Conservation (phyloP, 2,797 vertebrate genomes). For the Borostomias antarcticus region DNA sequence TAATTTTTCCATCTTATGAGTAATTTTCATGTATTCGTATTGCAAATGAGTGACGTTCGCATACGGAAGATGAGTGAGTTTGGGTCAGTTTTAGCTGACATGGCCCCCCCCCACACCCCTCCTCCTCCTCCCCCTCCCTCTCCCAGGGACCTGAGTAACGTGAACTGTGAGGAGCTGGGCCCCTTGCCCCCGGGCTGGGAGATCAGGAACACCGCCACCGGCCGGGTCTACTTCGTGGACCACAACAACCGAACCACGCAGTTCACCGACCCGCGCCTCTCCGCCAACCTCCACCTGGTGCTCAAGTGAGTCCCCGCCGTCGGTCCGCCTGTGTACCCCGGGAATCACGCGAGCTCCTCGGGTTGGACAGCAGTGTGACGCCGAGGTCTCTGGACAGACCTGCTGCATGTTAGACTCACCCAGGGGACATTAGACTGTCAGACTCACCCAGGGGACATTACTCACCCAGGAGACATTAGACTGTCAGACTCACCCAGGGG, state of each 20-base stretch:
- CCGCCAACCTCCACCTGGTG: slow-evolving; percentile 93
- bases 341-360: no score
- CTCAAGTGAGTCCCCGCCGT: slow-evolving; percentile 84
- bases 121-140: slow-evolving; percentile 40
- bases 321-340: not conserved
- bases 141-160: slow-evolving; percentile 93
- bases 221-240: slow-evolving; percentile 96
- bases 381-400: no score
- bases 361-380: no score
- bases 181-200: slow-evolving; percentile 96
- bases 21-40: not conserved
- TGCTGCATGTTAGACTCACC: no score
- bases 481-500: no score
- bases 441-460: no score
- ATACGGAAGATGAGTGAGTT: no score
- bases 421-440: no score
- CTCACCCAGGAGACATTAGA: no score
- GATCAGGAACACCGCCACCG: slow-evolving; percentile 95
- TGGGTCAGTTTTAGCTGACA: no score
- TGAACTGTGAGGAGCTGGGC: slow-evolving; percentile 97
- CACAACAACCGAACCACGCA: slow-evolving; percentile 98
- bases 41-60: no score
- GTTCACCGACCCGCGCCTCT: slow-evolving; percentile 94
- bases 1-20: not conserved
- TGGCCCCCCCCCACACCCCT: no score